Evolutionary conservation across 2,888 invertebrate genomes (phyloP).

Genomic region (Parnassius mnemosyne): DNA sequence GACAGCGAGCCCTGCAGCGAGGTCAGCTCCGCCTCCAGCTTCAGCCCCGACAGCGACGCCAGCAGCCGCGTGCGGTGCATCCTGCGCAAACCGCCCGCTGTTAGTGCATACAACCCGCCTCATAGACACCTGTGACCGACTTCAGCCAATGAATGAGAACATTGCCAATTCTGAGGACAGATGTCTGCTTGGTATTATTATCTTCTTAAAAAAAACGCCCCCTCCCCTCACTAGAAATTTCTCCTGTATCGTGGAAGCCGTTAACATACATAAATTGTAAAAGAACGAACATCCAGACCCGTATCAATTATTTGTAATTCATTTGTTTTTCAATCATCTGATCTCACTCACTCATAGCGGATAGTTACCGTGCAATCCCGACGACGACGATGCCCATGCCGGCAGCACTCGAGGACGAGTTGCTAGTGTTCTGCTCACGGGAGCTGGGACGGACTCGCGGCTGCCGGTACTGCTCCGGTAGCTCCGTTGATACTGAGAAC

Average conservation of each 20-base stretch:
- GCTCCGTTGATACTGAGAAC: constrained; percentile 86
- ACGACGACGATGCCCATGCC: constrained; percentile 90
- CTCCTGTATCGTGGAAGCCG: too few relatives aligned
- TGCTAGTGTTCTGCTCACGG: constrained; percentile 63
- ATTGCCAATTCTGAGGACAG: too few relatives aligned
- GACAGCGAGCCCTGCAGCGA: constrained; percentile 95
- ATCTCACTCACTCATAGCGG: background rate
- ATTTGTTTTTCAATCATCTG: too few relatives aligned
- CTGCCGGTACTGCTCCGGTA: constrained; percentile 84
- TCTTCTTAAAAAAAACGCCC: too few relatives aligned
- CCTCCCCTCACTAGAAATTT: too few relatives aligned
- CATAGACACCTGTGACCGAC: too few relatives aligned
- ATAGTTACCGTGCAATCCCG: constrained; percentile 82
- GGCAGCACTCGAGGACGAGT: constrained; percentile 76
- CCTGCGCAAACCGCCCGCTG: constrained; percentile 47
- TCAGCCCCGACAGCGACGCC: constrained; percentile 95
- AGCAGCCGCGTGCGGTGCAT: constrained; percentile 92
- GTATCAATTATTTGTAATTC: too few relatives aligned
- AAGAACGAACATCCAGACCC: too few relatives aligned
- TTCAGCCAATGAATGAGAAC: too few relatives aligned
- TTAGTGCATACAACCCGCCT: too few relatives aligned
- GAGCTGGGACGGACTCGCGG: constrained; percentile 54
- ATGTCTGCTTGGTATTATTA: too few relatives aligned
- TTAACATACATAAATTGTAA: too few relatives aligned
- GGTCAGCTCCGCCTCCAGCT: constrained; percentile 96